Evolutionary conservation across 2,888 invertebrate species (phyloP).

Genomic region (Harpalus rubripes): DNA sequence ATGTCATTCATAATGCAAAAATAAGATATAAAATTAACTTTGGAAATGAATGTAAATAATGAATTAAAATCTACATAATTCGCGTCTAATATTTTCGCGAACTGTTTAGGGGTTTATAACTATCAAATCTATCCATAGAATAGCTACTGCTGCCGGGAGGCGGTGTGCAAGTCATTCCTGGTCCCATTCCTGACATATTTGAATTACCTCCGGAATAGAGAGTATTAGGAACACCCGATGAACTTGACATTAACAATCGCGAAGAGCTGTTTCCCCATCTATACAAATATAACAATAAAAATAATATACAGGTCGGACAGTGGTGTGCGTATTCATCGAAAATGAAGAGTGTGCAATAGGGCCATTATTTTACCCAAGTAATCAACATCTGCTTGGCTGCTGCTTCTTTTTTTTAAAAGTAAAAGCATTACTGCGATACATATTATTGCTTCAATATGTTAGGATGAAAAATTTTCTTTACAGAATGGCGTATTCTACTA

Average conservation of each 20-base stretch:
- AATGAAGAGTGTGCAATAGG: no score
- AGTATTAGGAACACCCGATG: constrained; percentile 68
- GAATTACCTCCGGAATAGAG: constrained; percentile 71
- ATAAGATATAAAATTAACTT: no score
- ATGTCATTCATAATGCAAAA: no score
- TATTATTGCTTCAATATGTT: no score
- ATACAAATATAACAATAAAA: constrained; percentile 4
- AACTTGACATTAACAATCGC: constrained; percentile 54
- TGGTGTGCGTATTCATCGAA: neutral
- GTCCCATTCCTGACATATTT: constrained; percentile 71
- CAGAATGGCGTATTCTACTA: no score
- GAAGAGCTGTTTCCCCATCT: constrained; percentile 64
- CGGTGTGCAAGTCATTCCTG: constrained; percentile 74
- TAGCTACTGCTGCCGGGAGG: constrained; percentile 75
- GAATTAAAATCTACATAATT: neutral
- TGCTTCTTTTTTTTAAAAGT: no score
- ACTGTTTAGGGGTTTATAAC: constrained; percentile 71
- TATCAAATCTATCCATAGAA: constrained; percentile 74
- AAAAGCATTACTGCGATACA: no score
- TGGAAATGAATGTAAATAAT: no score
- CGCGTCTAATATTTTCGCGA: constrained; percentile 72
- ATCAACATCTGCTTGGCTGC: no score
- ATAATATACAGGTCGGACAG: neutral
- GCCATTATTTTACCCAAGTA: no score
- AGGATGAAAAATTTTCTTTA: no score